Evolutionary conservation across 1,140 invertebrate species (phyloP).

Genomic region (Drosophila saltans): DNA sequence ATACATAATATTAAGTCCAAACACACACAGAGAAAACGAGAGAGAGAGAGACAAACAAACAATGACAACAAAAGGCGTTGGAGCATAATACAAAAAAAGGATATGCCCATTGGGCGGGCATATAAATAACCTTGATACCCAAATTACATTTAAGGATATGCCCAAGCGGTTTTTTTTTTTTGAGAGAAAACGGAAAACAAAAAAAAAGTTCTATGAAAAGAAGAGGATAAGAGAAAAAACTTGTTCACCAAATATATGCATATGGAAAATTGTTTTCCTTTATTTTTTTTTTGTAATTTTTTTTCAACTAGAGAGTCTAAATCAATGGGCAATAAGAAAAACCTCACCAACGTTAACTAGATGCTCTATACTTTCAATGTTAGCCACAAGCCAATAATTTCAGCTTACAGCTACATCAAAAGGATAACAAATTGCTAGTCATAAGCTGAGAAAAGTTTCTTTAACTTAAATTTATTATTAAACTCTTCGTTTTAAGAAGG

Average conservation of each 20-base stretch:
- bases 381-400: no score
- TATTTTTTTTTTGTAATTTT: neutral
- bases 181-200: neutral
- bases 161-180: neutral
- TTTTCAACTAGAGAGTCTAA: neutral
- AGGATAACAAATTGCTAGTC: no score
- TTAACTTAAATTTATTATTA: no score
- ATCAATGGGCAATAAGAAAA: neutral
- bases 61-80: slow-evolving; percentile 54
- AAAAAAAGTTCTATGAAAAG: slow-evolving; percentile 1
- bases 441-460: no score
- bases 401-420: no score
- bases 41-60: slow-evolving; percentile 31
- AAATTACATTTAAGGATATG: slow-evolving; percentile 57
- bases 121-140: slow-evolving; percentile 72
- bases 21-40: neutral
- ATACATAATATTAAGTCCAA: slow-evolving; percentile 65
- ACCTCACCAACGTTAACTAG: neutral
- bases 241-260: neutral
- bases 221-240: neutral
- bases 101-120: slow-evolving; percentile 37
- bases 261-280: neutral
- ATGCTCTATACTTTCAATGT: no score
- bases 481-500: neutral
- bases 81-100: slow-evolving; percentile 14